Evolutionary conservation across 2,888 invertebrate species (phyloP), one percentile per base, ranked within the genome.

Genomic region (Dusona sp.): DNA sequence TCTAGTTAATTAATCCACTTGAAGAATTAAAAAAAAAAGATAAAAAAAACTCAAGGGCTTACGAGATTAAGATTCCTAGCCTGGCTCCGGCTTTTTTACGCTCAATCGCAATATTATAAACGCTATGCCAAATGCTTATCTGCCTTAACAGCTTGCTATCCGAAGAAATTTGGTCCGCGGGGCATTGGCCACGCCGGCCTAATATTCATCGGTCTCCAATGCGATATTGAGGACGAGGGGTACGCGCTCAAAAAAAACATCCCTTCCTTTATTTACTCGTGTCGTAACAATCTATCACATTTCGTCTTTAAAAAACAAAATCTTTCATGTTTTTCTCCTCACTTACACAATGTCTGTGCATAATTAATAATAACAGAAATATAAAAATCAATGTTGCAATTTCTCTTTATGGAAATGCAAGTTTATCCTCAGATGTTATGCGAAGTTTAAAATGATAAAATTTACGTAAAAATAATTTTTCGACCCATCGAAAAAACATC

Each of bases 161-260:
- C 98, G 94, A 97, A 98, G 95, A 98, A 97, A 96, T 99, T 97
- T 96, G 99, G 99, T 92, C 98, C 98, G 92, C 97, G 98, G 95
- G 98, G 98, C 94, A 97, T 98, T 95, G 98, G 98, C 94, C 98
- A 98, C 95, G 97, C 98, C 92, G 98, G 98, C 94, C 97, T 98
- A 94, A 96, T 96, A 92, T 97, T 97, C 94, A 95, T 97, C 94
- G 97, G 97, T 94, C 96, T 97, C 94, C 97, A 97, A 96, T 97
- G 97, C 95, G 97, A 97, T 96, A 96, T 97, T 95, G 97, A 95
- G 96, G 97, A 97, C 95, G 93, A 92, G 92, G 94, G 93, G 94
- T 94, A 94, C 93, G 93, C 90, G 82, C 90, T 90, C 89, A 80
- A 85, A 83, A 83, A 64, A 36, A 79, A 79, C n/a, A 45, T 57